Percentiles rank a stretch among this genome's conserved stretches.
These are phyloP conservation scores for Sphinx pinastri DNA, from an alignment of 2,888 invertebrate genomes.

Conservation along the genomic window DNA sequence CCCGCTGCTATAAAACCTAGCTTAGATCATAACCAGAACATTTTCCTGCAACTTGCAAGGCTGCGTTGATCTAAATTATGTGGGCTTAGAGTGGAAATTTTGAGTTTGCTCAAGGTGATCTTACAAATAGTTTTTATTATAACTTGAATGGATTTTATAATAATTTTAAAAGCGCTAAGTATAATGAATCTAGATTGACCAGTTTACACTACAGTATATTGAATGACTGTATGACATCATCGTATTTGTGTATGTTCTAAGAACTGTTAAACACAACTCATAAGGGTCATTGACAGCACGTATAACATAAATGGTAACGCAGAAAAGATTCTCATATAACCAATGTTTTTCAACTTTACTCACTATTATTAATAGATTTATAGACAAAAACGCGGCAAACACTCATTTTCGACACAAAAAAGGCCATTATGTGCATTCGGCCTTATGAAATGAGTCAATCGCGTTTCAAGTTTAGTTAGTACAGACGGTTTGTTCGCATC, in stretches of 20 bases:
- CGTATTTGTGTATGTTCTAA: not conserved
- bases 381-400: not conserved
- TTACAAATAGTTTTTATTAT: not conserved
- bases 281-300: slow-evolving; percentile 17
- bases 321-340: not conserved
- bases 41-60: slow-evolving; percentile 30
- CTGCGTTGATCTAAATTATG: slow-evolving; percentile 13
- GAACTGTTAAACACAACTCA: not conserved
- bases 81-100: slow-evolving; percentile 10
- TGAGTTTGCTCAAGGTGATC: not conserved
- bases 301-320: slow-evolving; percentile 1
- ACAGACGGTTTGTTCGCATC: slow-evolving; percentile 59
- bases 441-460: slow-evolving; percentile 37
- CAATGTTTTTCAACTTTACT: not conserved
- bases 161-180: not conserved
- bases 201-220: no score
- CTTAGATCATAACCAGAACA: slow-evolving; percentile 24
- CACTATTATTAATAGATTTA: slow-evolving; percentile 1
- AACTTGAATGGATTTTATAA: no score
- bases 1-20: slow-evolving; percentile 23
- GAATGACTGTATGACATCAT: not conserved
- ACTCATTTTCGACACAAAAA: slow-evolving; percentile 33
- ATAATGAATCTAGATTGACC: not conserved
- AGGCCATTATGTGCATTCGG: slow-evolving; percentile 30
- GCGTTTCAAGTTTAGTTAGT: slow-evolving; percentile 10